phyloP scores from a whole-genome alignment of 2,113 vertebrate genomes.

The Gymnarchus niloticus region DNA sequence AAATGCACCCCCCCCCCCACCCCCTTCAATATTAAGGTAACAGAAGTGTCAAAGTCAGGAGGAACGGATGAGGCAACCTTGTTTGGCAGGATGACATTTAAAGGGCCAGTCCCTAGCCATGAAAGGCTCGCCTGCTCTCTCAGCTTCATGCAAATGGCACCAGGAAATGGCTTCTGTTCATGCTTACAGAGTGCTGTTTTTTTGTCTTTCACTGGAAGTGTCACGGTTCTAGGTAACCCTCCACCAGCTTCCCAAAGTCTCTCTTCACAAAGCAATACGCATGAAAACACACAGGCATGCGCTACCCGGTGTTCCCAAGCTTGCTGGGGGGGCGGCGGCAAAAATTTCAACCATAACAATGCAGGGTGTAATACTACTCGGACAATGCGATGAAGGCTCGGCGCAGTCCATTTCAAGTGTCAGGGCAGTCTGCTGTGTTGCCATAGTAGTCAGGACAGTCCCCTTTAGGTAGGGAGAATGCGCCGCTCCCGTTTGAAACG shows the following conservation, averaged over 20 bases:
- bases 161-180: constrained; percentile 38
- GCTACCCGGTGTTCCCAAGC: no score
- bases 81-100: constrained; percentile 12
- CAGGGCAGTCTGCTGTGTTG: no score
- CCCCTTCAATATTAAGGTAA: background rate
- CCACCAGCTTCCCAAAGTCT: background rate
- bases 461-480: background rate
- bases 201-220: background rate
- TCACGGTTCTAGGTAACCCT: background rate
- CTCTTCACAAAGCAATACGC: background rate
- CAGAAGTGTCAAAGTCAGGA: no score
- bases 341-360: no score
- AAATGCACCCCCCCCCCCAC: background rate
- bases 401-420: no score
- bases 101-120: constrained; percentile 11
- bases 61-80: background rate
- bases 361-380: no score
- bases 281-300: background rate
- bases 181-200: constrained; percentile 10
- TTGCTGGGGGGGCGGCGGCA: no score
- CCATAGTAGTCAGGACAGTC: background rate
- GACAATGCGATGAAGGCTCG: no score
- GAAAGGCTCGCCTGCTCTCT: background rate
- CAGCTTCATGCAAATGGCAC: constrained; percentile 39
- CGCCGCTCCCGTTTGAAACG: background rate